Evolutionary conservation across 2,113 vertebrate genomes (phyloP), one percentile per base, ranked within the genome.

Genomic region (Trichechus manatus): DNA sequence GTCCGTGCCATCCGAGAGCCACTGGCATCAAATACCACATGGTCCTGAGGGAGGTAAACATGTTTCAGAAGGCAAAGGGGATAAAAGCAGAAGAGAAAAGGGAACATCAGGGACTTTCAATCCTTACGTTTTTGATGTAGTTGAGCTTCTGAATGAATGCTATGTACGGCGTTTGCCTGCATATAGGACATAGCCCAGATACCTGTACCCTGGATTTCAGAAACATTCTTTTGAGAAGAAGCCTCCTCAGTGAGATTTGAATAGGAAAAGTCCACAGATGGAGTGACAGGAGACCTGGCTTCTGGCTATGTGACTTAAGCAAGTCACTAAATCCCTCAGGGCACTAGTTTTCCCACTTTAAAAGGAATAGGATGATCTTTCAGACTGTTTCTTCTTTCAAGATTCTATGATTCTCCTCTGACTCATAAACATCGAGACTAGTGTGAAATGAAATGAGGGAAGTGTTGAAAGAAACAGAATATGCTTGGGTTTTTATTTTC

Each of bases 1-100:
- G 99, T 99, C 99, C 99, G 99, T 7, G 99, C 99, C 99, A 99
- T 99, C 97, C 99, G 99, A 91, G 99, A 99, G 22, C 99, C 99
- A 31, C 99, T 99, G 92, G 99, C 99, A 19, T 99, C 99, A 50
- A 99, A 99, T 96, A 99, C 99, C 66, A 99, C 99, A 31, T 99
- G 99, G 63, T 99, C 99, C 99, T 99, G 97, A 44, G 89, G 90
- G 93, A 93, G 29, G 68, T 56, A 63, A 91, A 80, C 53, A 64
- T 25, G 93, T 19, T 15, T 81, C 50, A 84, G 77, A 77, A 84
- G 87, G 91, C 77, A 87, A 72, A 92, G 61, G 61, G 47, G 63
- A 96, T 68, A 82, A 96, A 92, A 96, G 94, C 91, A 77, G 44
- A 56, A 90, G 64, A 20, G 27, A 78, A 88, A 88, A 81, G 63